Conservation (phyloP, 2,797 vertebrate genomes). For the Siniperca scherzeri region DNA sequence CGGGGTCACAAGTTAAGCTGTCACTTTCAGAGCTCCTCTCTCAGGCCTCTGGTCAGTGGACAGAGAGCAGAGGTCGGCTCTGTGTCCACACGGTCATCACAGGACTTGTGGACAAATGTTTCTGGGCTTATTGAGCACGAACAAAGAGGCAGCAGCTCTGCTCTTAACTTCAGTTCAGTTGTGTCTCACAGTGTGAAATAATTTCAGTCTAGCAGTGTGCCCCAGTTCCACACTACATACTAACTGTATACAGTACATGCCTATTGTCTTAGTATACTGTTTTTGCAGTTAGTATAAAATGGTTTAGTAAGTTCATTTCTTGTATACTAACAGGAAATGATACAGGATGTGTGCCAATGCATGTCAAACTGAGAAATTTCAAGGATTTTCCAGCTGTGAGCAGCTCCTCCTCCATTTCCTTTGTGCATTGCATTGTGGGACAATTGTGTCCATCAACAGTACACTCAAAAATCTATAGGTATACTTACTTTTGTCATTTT, state of each 20-base stretch:
- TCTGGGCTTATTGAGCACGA: slow-evolving; percentile 57
- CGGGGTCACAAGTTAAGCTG: slow-evolving; percentile 95
- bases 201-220: slow-evolving; percentile 1
- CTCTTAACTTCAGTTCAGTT: slow-evolving; percentile 48
- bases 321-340: background rate
- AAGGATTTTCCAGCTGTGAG: background rate
- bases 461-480: background rate
- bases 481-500: background rate
- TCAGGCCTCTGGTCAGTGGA: slow-evolving; percentile 74
- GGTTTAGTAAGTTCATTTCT: too few relatives aligned
- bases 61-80: slow-evolving; percentile 82
- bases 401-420: background rate
- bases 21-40: slow-evolving; percentile 79
- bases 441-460: background rate
- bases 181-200: background rate
- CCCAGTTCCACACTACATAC: background rate
- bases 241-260: background rate
- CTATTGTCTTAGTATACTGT: background rate
- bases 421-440: background rate
- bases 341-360: background rate
- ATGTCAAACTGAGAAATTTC: too few relatives aligned
- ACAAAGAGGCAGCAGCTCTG: slow-evolving; percentile 59
- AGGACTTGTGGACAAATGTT: slow-evolving; percentile 54
- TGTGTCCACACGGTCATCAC: slow-evolving; percentile 75
- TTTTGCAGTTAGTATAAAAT: background rate